A percentile compares a stretch with the other conserved stretches of the same genome.
These are phyloP conservation scores for Fragum fragum DNA, from an alignment of 2,888 invertebrate genomes.

Conservation along the genomic window DNA sequence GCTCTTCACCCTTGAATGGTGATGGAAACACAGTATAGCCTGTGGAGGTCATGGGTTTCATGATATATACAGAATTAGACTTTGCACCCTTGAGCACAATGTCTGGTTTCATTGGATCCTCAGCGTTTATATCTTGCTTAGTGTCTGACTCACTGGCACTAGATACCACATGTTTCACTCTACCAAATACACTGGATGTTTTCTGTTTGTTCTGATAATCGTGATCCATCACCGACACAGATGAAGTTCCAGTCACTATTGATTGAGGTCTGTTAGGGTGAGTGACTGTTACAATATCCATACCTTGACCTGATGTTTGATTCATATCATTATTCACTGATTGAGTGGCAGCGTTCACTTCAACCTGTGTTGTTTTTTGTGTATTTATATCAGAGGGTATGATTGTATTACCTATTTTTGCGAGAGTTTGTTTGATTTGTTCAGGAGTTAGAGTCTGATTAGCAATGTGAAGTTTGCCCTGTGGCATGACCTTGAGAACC, in stretches of 20 bases:
- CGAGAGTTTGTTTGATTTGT: constrained; percentile 64
- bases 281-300: not conserved
- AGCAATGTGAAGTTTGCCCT: constrained; percentile 71
- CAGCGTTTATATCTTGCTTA: not conserved
- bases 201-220: constrained; percentile 10
- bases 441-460: constrained; percentile 69
- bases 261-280: not conserved
- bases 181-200: not conserved
- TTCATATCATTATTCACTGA: not conserved
- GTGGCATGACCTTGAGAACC: constrained; percentile 73
- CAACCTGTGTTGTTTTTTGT: not conserved
- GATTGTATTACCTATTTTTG: constrained; percentile 46
- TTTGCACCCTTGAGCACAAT: constrained; percentile 12
- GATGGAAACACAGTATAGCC: constrained; percentile 55
- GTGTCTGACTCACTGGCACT: not conserved
- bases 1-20: constrained; percentile 15
- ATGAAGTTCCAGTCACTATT: not conserved
- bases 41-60: constrained; percentile 56
- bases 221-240: constrained; percentile 1
- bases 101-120: constrained; percentile 17
- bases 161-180: not conserved
- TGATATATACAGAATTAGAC: constrained; percentile 29
- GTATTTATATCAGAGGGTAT: not conserved
- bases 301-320: not conserved
- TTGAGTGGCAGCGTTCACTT: not conserved